Evolutionary conservation across 2,888 invertebrate species (phyloP), one percentile per base, ranked within the genome.

Genomic region (Homarus gammarus): DNA sequence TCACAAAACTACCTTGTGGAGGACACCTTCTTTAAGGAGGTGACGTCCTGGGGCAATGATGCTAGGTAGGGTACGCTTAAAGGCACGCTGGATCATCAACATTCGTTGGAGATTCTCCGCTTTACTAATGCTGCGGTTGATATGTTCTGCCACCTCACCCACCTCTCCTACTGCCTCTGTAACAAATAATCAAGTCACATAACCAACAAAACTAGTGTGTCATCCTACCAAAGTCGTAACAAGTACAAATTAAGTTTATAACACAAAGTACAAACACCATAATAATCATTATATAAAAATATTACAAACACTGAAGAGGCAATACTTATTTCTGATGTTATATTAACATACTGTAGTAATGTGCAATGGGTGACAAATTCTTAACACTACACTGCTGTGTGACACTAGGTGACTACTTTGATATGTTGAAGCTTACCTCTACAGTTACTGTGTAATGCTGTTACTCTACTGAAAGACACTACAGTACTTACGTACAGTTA

Each of bases 1-100:
- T n/a, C n/a, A n/a, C n/a, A n/a, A n/a, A n/a, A n/a, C n/a, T 64
- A 92, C 92, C 84, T 92, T 92, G 49, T 92, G 82, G 18, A 92
- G 78, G 40, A 90, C 40, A 22, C 92, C 92, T 40, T 90, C 90
- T 73, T 86, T 92, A 0, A 92, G 36, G 6, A 92, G 72, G 31
- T 70, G 72, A 27, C 92, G 82, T 31, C 92, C 92, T 1, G 92
- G 92, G 31, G 89, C 89, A 18, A 92, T 89, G 49, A 92, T 90
- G 31, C 72, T 81, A 1, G 92, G 92, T 27, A 88, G 82, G 0
- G 75, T 73, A 27, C 56, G 73, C 49, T 79, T 86, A 10, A 92
- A 68, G n/a, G 92, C 92, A 12, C 81, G 70, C 44, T 92, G 92
- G 36, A 92, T 70, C 49, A 78, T 75, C 6, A 90, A 33, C 56